Percentiles rank a stretch among this genome's conserved stretches.
Evolutionary conservation across 2,888 invertebrate species (phyloP).

Genomic region (Chaetoderma sp.): DNA sequence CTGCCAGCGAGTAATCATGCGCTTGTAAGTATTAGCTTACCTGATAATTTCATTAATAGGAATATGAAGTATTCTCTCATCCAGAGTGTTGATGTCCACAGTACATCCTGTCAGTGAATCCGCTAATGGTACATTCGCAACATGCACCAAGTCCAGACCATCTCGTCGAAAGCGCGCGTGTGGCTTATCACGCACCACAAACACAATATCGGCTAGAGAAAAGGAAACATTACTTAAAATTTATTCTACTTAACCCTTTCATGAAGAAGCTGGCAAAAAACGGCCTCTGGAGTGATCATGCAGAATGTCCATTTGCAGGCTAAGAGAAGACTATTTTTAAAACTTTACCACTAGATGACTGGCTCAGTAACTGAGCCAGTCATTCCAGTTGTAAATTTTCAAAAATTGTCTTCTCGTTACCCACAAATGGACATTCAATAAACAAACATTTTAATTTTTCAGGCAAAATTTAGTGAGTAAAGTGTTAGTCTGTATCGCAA

Average conservation of each 20-base stretch:
- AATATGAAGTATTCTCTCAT: constrained; percentile 67
- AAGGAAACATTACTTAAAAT: neutral
- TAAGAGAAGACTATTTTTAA: too few relatives aligned
- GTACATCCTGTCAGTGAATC: constrained; percentile 67
- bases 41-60: constrained; percentile 70
- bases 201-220: constrained; percentile 69
- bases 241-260: neutral
- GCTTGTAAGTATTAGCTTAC: too few relatives aligned
- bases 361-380: too few relatives aligned
- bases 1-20: too few relatives aligned
- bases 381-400: too few relatives aligned
- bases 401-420: neutral
- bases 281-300: too few relatives aligned
- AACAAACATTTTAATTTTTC: too few relatives aligned
- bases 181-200: constrained; percentile 68
- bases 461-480: too few relatives aligned
- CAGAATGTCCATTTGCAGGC: too few relatives aligned
- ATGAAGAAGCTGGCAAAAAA: too few relatives aligned
- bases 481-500: neutral
- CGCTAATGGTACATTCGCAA: constrained; percentile 65
- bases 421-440: too few relatives aligned
- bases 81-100: constrained; percentile 68
- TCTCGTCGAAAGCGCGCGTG: constrained; percentile 66
- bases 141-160: constrained; percentile 66
- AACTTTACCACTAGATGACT: too few relatives aligned